These are phyloP conservation scores for Potamilus streckersoni DNA, from an alignment of 1,140 invertebrate genomes.

Conservation along the genomic window DNA sequence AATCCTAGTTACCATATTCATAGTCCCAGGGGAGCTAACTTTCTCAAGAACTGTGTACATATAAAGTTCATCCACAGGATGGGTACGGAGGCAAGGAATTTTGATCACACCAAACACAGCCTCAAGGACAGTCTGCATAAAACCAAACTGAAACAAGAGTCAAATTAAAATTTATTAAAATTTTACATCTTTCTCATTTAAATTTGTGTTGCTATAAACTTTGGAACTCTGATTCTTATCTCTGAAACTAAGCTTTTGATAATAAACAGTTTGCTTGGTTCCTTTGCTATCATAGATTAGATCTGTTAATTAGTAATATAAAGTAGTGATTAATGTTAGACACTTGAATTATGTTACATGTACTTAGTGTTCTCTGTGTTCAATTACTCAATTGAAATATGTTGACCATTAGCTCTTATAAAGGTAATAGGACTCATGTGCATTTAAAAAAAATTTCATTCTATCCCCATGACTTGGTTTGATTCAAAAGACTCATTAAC, in stretches of 20 bases:
- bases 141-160: conserved; percentile 31
- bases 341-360: no score
- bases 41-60: conserved; percentile 36
- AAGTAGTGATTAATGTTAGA: no score
- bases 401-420: no score
- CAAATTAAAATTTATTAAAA: not conserved
- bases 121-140: conserved; percentile 34
- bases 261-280: not conserved
- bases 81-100: conserved; percentile 34
- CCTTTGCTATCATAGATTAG: no score
- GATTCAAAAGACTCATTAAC: no score
- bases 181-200: not conserved
- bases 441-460: no score
- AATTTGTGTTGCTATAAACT: not conserved
- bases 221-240: not conserved
- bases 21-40: conserved; percentile 18
- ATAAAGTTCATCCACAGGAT: conserved; percentile 36
- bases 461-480: no score
- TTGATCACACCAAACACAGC: conserved; percentile 43
- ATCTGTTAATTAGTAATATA: no score
- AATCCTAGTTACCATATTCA: conserved; percentile 34
- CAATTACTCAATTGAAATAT: no score
- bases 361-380: no score
- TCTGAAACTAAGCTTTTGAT: not conserved
- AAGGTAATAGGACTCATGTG: no score